phyloP scores from a whole-genome alignment of 2,113 vertebrate genomes.

The Paedocypris sp. region DNA sequence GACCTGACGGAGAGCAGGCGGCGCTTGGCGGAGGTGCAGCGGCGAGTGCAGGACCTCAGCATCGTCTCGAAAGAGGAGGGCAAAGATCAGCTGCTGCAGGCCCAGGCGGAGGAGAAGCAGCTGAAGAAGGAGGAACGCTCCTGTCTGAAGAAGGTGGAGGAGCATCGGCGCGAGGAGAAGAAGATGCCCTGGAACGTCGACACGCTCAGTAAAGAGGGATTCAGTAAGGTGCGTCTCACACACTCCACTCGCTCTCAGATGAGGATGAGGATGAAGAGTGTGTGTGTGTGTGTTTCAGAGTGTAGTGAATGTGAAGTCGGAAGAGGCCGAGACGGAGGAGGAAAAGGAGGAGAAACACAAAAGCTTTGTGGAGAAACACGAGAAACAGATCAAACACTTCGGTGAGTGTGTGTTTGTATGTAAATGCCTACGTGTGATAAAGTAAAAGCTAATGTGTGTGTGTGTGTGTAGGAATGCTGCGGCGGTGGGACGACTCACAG shows the following conservation, averaged over 20 bases:
- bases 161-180: constrained; percentile 69
- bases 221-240: constrained; percentile 70
- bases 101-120: constrained; percentile 63
- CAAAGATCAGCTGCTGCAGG: constrained; percentile 50
- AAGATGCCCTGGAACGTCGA: constrained; percentile 84
- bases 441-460: too few relatives aligned
- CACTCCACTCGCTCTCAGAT: too few relatives aligned
- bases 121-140: constrained; percentile 64
- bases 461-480: constrained; percentile 71
- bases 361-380: constrained; percentile 73
- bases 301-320: constrained; percentile 67
- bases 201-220: constrained; percentile 80
- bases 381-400: constrained; percentile 76
- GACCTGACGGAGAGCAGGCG: constrained; percentile 60
- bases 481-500: constrained; percentile 92
- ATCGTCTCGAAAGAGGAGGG: constrained; percentile 22
- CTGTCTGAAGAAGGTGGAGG: constrained; percentile 65
- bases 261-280: too few relatives aligned
- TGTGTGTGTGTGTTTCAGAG: constrained; percentile 25
- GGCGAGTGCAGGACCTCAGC: constrained; percentile 57
- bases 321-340: constrained; percentile 74
- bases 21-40: constrained; percentile 61
- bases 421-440: background rate
- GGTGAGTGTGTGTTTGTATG: constrained; percentile 54
- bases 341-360: constrained; percentile 82